Evolutionary conservation across 2,888 invertebrate species (phyloP), one percentile per base, ranked within the genome.

Genomic region (Zhengitettix transpicula): DNA sequence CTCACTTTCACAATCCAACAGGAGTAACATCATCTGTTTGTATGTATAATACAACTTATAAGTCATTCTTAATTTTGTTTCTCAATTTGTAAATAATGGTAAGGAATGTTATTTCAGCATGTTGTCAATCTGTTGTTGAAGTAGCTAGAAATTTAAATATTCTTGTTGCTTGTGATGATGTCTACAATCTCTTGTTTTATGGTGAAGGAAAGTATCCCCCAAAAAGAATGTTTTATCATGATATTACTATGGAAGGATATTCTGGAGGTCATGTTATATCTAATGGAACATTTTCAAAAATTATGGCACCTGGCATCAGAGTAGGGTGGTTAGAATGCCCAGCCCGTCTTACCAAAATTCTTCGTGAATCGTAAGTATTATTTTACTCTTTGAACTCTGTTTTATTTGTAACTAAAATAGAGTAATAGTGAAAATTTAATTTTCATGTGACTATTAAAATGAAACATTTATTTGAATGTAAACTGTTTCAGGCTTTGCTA

Each of bases 271-370:
- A 80, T 68, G 75, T 83, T 7, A 73, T 84, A 47, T 83, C 83
- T 1, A 83, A 82, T 68, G 79, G 81, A 28, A 77, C 79, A 1
- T 83, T 84, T 69, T 81, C 83, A 0, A 84, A 84, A 71, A 77
- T 82, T 56, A 68, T 84, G 60, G 78, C 78, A 1, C 83, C 84
- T 1, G 82, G 81, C 0, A 66, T 83, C 15, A 73, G 84, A n/a
- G 67, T 82, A 14, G 84, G 84, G 5, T 84, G 84, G 84, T 69
- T 83, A 40, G 83, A 84, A 67, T 75, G 77, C 17, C 75, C 78
- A 2, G 67, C 74, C 5, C 70, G 73, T 40, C 63, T 77, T 14
- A 73, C 73, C 47, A 68, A 70, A 1, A 66, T 71, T 42, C 64
- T 78, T 5, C 71, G 71, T 59, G 59, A 67, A 10, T 72, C 74